Evolutionary conservation across 2,888 invertebrate genomes (phyloP), one percentile per base, ranked within the genome.

Genomic region (Drosophila mercatorum): DNA sequence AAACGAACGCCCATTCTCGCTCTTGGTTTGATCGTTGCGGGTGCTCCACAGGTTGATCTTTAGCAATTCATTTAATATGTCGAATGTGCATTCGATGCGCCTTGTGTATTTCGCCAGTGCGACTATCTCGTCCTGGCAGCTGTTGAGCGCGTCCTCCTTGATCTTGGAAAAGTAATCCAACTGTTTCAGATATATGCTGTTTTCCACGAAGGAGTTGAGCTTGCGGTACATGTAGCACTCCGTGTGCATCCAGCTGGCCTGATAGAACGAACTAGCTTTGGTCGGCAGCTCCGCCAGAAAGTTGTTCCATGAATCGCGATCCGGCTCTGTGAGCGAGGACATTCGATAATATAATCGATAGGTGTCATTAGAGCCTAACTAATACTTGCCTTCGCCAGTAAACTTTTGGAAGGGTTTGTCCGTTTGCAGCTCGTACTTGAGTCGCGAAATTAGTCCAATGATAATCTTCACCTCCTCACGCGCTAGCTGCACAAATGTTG

Each of bases 151-250:
- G 31, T 94, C 93, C 57, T 94, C 91, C 89, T 98, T 98, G 89
- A 96, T 95, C 11, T 94, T 94, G 44, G 92, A 93, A 92, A 98
- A 98, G 36, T 95, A 96, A 92, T 98, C 98, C 87, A 95, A 96
- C 1, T 94, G 90, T 60, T 94, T 93, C 14, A 98, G 91, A 11
- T 81, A 80, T 46, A 81, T 70, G 62, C 94, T 95, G 34, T 94
- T 89, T 80, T 95, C 94, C 88, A 97, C 95, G 28, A 95, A 95
- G 89, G 96, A 95, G 68, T 94, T 93, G 6, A 97, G 91, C 68
- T 94, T 94, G 57, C 96, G 94, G 79, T 99, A 99, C 93, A 98
- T 95, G 91, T 98, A 99, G 90, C 98, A 98, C 92, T 99, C 99
- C 0, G 95, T 95, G 89, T 97, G 96, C 0, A 99, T 93, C 98